Evolutionary conservation across 2,113 vertebrate genomes (phyloP).

Genomic region (Aphelocoma coerulescens): DNA sequence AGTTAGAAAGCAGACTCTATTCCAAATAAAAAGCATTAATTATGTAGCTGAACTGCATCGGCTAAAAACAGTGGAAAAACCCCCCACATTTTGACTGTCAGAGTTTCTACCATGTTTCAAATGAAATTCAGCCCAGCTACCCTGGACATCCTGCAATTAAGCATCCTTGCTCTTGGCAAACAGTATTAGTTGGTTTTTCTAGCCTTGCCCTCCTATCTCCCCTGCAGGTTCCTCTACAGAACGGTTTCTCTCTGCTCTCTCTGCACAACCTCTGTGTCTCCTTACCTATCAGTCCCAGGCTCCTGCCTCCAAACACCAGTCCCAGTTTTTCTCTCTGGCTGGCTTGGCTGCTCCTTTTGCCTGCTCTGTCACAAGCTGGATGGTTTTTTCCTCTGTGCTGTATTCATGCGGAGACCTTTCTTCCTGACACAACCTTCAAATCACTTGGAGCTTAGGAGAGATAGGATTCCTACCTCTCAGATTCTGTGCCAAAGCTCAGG

Average conservation of each 20-base stretch:
- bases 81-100: background rate
- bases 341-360: background rate
- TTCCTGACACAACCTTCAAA: slow-evolving; percentile 41
- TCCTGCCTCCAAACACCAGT: background rate
- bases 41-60: background rate
- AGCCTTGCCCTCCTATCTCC: background rate
- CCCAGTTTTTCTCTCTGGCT: background rate
- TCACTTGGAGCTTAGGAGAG: background rate
- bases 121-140: background rate
- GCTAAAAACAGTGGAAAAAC: background rate
- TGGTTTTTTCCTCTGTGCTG: background rate
- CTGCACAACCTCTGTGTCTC: slow-evolving; percentile 12
- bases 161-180: background rate
- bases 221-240: background rate
- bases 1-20: background rate
- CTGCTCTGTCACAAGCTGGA: background rate
- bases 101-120: background rate
- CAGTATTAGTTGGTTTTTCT: background rate
- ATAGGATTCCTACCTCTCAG: slow-evolving; percentile 43
- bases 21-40: background rate
- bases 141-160: background rate
- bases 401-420: background rate
- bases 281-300: slow-evolving; percentile 1
- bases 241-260: background rate
- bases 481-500: background rate